Base-by-base conservation (phyloP, 2,113 vertebrate genomes). In the Ailurus styani region DNA sequence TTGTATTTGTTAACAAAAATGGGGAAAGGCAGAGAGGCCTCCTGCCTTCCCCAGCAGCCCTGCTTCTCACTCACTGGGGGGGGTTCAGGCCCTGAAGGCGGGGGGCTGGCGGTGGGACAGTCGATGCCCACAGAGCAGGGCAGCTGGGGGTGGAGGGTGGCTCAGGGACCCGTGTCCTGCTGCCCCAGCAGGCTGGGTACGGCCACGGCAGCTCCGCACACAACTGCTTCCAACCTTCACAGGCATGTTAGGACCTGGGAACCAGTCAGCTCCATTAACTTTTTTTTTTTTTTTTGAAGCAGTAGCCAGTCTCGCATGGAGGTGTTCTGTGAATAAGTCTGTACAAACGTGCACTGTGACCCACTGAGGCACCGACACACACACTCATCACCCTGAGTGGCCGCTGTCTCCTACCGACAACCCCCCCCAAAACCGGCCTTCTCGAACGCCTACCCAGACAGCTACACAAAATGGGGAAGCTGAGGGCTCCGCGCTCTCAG, bases 171-270 rank as follows among this genome's bases (percentile, higher is more conserved):
- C 0, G 0, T 4, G 55, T 81, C 95, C 90, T 87, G 75, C 40
- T 73, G 50, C 79, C 88, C 75, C 5, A 10, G 77, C 50, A 64
- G 87, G 54, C 86, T 40, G 60, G 54, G 40, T 47, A 75, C 9
- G 72, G 27, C 23, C 6, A 0, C 57, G 0, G 0, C 75, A 64
- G 90, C 94, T 91, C 23, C 1, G 88, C 2, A 5, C 55, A 91
- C 21, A 84, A 92, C 96, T 97, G 97, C 93, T 88, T 95, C 95
- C 97, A 94, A 66, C 72, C 54, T 78, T 42, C 0, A 81, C 3
- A 96, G 98, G 95, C 97, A 81, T 92, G 98, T 98, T 64, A 96
- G 95, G 96, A 98, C 98, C 97, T 98, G 98, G 98, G 93, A 98
- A 96, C 78, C 92, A 96, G 87, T 91, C 81, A 50, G 82, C 68